Conservation (phyloP, 2,888 invertebrate species). For the Iselma pallidipennis region DNA sequence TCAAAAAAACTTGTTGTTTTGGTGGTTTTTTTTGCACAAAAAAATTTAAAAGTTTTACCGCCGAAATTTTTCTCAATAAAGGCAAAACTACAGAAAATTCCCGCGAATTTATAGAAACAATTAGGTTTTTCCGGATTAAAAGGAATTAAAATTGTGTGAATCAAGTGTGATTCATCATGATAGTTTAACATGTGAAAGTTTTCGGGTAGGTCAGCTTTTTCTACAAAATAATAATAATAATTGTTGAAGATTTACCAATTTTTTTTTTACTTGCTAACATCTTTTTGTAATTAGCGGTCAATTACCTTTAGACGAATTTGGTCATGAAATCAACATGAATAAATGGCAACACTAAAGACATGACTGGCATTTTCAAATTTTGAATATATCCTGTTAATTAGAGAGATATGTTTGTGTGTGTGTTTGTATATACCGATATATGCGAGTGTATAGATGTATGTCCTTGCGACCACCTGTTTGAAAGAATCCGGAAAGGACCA, state of each 20-base stretch:
- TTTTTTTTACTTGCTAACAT: too few relatives aligned
- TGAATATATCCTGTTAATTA: not conserved
- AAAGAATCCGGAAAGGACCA: conserved; percentile 7
- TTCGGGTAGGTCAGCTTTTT: not conserved
- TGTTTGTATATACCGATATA: too few relatives aligned
- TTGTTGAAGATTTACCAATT: too few relatives aligned
- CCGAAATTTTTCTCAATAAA: too few relatives aligned
- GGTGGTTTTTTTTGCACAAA: too few relatives aligned
- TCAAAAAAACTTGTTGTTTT: too few relatives aligned
- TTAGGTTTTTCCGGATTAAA: too few relatives aligned
- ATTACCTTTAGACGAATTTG: not conserved
- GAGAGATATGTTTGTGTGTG: conserved; percentile 1
- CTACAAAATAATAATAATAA: not conserved
- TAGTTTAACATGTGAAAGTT: conserved; percentile 5
- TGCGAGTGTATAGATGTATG: not conserved
- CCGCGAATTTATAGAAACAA: too few relatives aligned
- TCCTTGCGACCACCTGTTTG: not conserved
- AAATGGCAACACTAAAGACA: not conserved
- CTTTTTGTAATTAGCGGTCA: not conserved
- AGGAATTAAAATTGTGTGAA: not conserved
- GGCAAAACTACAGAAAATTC: too few relatives aligned
- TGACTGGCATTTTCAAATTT: not conserved
- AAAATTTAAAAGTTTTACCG: too few relatives aligned
- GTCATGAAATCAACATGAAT: not conserved
- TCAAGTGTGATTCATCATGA: not conserved